These are phyloP conservation scores for Mercenaria mercenaria DNA, from an alignment of 1,140 invertebrate species.

Conservation along the genomic window DNA sequence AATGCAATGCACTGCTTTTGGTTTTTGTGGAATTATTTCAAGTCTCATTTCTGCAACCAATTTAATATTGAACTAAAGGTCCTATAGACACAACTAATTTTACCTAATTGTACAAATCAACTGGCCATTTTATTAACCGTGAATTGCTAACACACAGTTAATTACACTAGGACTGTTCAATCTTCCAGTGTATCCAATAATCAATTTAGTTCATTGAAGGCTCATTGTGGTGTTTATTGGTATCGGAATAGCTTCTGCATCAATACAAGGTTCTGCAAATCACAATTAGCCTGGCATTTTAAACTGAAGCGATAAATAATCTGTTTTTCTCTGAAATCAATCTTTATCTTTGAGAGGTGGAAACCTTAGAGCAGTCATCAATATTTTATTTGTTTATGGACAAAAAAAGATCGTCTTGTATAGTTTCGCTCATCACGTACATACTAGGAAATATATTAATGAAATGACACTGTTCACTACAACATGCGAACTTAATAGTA, in stretches of 20 bases:
- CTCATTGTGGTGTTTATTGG: constrained; percentile 1
- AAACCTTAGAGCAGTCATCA: neutral
- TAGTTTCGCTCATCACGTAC: too few relatives aligned
- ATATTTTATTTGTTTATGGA: constrained; percentile 4
- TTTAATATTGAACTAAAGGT: too few relatives aligned
- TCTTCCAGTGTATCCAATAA: neutral
- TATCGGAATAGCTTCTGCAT: neutral
- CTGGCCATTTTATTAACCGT: neutral
- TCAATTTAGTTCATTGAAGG: neutral
- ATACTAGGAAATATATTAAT: too few relatives aligned
- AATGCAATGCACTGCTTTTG: too few relatives aligned
- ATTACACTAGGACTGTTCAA: neutral
- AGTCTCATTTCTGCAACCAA: too few relatives aligned
- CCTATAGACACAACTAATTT: too few relatives aligned
- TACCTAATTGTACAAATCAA: too few relatives aligned
- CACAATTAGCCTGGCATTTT: neutral
- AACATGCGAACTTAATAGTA: too few relatives aligned
- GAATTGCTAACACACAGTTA: neutral
- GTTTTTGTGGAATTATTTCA: too few relatives aligned
- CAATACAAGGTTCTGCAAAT: neutral
- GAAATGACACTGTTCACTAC: too few relatives aligned
- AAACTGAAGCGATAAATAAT: neutral
- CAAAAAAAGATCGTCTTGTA: too few relatives aligned
- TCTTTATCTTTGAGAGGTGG: neutral
- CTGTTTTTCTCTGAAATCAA: neutral